Evolutionary conservation across 2,797 vertebrate genomes (phyloP).

Genomic region (Hypotaenidia philippensis): DNA sequence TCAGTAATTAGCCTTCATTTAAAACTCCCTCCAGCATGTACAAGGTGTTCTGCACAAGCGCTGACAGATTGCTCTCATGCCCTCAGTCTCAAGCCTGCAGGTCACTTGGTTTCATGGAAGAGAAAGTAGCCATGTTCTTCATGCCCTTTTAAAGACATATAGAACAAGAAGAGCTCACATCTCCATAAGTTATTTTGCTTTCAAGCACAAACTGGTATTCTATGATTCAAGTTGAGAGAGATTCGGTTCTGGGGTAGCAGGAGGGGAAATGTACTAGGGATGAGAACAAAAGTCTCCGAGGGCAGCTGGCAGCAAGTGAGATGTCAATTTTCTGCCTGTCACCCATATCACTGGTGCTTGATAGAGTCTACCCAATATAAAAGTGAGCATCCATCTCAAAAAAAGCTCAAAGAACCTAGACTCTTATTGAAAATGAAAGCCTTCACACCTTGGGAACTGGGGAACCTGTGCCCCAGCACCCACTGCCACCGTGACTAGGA

Average conservation of each 20-base stretch:
- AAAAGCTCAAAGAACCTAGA: not conserved
- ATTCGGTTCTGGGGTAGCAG: not conserved
- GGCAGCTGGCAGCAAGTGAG: not conserved
- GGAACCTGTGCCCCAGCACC: not conserved
- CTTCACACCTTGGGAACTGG: not conserved
- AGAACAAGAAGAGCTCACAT: not conserved
- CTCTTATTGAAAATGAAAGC: not conserved
- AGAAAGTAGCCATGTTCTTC: not conserved
- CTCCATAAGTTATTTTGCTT: not conserved
- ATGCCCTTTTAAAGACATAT: not conserved
- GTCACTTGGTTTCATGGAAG: not conserved
- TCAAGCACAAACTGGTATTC: not conserved
- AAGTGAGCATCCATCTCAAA: not conserved
- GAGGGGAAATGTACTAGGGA: not conserved
- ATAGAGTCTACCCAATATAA: not conserved
- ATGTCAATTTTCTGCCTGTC: not conserved
- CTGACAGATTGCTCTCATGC: accelerated
- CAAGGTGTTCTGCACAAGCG: not conserved
- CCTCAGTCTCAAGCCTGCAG: not conserved
- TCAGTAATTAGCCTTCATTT: not conserved
- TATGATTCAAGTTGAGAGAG: not conserved
- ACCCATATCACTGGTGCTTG: accelerated
- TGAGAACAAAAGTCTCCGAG: not conserved
- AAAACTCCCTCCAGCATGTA: not conserved
- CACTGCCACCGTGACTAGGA: not conserved